These are phyloP conservation scores for Brachionus calyciflorus DNA, from an alignment of 1,140 invertebrate genomes.

Conservation along the genomic window DNA sequence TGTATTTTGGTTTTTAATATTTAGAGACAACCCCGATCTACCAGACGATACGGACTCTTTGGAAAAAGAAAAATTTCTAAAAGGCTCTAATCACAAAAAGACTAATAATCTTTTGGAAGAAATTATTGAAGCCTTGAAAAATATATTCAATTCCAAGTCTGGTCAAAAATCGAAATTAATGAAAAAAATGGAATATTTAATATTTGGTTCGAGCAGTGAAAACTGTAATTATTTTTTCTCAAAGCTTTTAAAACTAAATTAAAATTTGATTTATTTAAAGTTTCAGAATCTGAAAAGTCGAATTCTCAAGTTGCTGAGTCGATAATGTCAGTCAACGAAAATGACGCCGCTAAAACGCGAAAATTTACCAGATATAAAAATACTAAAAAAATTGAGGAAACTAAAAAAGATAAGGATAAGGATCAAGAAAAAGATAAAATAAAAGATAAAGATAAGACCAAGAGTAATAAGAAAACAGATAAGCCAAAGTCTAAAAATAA, in stretches of 20 bases:
- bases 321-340: not conserved
- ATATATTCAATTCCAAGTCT: not conserved
- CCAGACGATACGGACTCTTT: slow-evolving; percentile 7
- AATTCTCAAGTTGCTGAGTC: not conserved
- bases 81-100: not conserved
- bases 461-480: not conserved
- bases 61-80: slow-evolving; percentile 17
- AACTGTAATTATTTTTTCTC: not conserved
- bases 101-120: slow-evolving; percentile 3
- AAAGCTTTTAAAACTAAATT: no score
- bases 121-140: slow-evolving; percentile 7
- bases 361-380: slow-evolving; percentile 20
- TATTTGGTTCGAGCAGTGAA: slow-evolving; percentile 16
- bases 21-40: not conserved
- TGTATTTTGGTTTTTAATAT: slow-evolving; percentile 20
- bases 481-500: slow-evolving; percentile 5
- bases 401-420: not conserved
- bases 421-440: not conserved
- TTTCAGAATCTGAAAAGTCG: no score
- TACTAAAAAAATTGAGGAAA: slow-evolving; percentile 6
- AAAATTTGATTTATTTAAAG: no score
- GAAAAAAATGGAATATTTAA: slow-evolving; percentile 30
- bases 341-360: not conserved
- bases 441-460: not conserved
- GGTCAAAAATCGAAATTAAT: not conserved